Evolutionary conservation across 2,797 vertebrate species (phyloP), one percentile per base, ranked within the genome.

Genomic region (Lophius americanus): DNA sequence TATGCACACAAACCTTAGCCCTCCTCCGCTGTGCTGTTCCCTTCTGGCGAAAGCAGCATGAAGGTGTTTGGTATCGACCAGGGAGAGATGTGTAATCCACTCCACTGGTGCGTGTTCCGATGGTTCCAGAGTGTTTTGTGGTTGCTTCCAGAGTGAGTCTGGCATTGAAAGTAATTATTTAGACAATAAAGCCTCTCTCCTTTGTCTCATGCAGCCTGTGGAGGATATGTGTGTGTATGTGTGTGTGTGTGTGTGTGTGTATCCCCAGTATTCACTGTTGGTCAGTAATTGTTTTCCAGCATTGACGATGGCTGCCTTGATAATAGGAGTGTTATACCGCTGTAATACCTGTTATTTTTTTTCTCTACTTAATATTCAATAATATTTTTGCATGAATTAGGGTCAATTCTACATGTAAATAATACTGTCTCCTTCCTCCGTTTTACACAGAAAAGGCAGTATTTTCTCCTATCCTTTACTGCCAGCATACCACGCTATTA

Each of bases 11-110:
- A 3, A 49, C 13, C 60, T 37, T 12, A 10, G 12, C 42, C 38
- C 42, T 47, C 3, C 49, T 56, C 64, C 48, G 62, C 72, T 13
- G 47, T 79, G 64, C 48, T 67, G 50, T 70, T 70, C 81, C 57
- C 73, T 70, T 65, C 63, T 81, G 81, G 72, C 70, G 75, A 69
- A 83, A 70, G 70, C 78, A 68, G 69, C 76, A 67, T 83, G 83
- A 87, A 66, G 51, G 58, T 60, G 68, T 79, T 85, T 49, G 60
- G 60, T 78, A 68, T 85, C 58, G 63, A 81, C 82, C 74, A 23
- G 60, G 60, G 77, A 73, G 65, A 55, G 72, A 73, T 73, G 62
- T 78, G 82, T 89, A 89, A 90, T 89, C 87, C 89, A 57, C 71
- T 84, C 75, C 14, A 46, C 36, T 37, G 46, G 38, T 83, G 78